Percentiles rank a stretch among this genome's conserved stretches.
Conservation (phyloP, 2,113 vertebrate species). For the Thermophis baileyi region DNA sequence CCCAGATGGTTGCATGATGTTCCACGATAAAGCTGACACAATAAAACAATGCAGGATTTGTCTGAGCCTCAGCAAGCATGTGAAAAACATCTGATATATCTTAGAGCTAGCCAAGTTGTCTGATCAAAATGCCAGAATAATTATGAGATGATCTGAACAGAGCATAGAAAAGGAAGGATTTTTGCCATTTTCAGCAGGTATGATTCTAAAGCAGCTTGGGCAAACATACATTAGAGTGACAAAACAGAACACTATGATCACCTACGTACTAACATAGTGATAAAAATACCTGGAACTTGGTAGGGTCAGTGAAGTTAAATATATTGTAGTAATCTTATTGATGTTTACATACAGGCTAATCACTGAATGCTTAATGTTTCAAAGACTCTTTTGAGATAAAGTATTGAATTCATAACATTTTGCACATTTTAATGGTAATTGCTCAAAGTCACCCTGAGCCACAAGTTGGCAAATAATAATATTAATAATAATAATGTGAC, state of each 20-base stretch:
- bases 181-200: constrained; percentile 67
- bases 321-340: constrained; percentile 42
- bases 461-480: not conserved
- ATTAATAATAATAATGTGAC: not conserved
- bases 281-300: constrained; percentile 57
- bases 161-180: constrained; percentile 48
- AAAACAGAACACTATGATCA: not conserved
- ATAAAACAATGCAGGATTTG: constrained; percentile 79
- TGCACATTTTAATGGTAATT: not conserved
- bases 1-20: constrained; percentile 79
- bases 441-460: not conserved
- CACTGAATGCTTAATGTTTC: not conserved
- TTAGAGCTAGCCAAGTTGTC: constrained; percentile 72
- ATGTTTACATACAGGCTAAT: constrained; percentile 59
- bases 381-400: not conserved
- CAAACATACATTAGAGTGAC: not conserved
- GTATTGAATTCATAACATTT: not conserved
- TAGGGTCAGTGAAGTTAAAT: constrained; percentile 57
- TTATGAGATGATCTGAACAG: constrained; percentile 70
- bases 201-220: constrained; percentile 47
- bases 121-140: constrained; percentile 70
- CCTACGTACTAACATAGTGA: constrained; percentile 45
- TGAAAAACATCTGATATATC: constrained; percentile 76
- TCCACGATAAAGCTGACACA: constrained; percentile 75
- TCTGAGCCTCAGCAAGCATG: constrained; percentile 76